Percentiles rank a stretch among this genome's conserved stretches.
Conservation (phyloP, 1,140 invertebrate species). For the Macrosteles quadrilineatus region DNA sequence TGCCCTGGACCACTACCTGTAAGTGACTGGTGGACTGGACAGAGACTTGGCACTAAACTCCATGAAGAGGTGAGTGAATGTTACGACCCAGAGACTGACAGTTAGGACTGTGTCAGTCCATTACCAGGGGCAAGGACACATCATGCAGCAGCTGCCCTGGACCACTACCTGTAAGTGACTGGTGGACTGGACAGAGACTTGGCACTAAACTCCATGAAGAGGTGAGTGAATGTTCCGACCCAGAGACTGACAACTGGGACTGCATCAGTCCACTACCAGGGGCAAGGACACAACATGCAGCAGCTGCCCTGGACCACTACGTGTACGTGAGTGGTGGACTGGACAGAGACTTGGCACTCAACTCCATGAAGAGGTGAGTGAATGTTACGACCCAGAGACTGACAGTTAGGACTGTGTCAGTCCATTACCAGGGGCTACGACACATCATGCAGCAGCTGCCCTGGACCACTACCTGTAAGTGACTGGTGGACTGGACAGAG, state of each 20-base stretch:
- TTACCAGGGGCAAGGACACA: slow-evolving; percentile 63
- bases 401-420: slow-evolving; percentile 64
- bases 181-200: slow-evolving; percentile 62
- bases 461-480: slow-evolving; percentile 56
- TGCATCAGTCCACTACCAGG: slow-evolving; percentile 59
- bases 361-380: slow-evolving; percentile 60
- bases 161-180: slow-evolving; percentile 57
- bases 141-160: slow-evolving; percentile 63
- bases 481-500: slow-evolving; percentile 62
- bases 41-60: slow-evolving; percentile 58
- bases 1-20: slow-evolving; percentile 54
- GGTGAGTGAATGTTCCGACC: slow-evolving; percentile 66
- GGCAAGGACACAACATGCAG: slow-evolving; percentile 68
- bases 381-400: slow-evolving; percentile 62
- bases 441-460: slow-evolving; percentile 68
- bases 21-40: slow-evolving; percentile 64
- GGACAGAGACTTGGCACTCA: slow-evolving; percentile 58
- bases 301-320: slow-evolving; percentile 54
- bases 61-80: slow-evolving; percentile 62
- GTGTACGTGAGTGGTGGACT: slow-evolving; percentile 65
- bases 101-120: slow-evolving; percentile 61
- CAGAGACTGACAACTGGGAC: slow-evolving; percentile 62
- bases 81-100: slow-evolving; percentile 62
- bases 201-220: slow-evolving; percentile 60
- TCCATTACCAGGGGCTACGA: slow-evolving; percentile 58